Evolutionary conservation across 1,140 invertebrate species (phyloP).

Genomic region (Whitmania pigra): DNA sequence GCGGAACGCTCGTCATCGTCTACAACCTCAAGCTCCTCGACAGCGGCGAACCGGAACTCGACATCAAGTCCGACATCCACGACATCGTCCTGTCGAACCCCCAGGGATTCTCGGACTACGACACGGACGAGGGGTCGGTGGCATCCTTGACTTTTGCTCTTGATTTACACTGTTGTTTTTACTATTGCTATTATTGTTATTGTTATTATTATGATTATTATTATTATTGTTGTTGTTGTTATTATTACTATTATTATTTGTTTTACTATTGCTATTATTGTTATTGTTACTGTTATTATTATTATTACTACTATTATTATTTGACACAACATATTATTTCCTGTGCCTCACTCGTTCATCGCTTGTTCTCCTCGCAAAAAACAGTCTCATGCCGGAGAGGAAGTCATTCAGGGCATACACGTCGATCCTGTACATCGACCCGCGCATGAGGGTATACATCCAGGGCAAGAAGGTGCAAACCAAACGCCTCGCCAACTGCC

Average conservation of each 20-base stretch:
- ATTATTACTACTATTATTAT: too few species aligned
- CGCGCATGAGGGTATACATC: slow-evolving; percentile 44
- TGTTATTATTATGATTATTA: too few species aligned
- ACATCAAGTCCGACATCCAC: slow-evolving; percentile 34
- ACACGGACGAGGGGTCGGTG: slow-evolving; percentile 39
- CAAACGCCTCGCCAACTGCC: slow-evolving; percentile 35
- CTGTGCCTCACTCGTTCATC: too few species aligned
- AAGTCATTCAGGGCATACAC: slow-evolving; percentile 42
- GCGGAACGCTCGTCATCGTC: slow-evolving; percentile 41
- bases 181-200: too few species aligned
- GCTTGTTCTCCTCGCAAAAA: not conserved
- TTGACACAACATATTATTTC: too few species aligned
- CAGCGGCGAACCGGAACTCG: slow-evolving; percentile 40
- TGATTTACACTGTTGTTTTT: too few species aligned
- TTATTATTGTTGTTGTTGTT: too few species aligned
- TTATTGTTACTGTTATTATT: not conserved
- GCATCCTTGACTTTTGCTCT: slow-evolving; percentile 3
- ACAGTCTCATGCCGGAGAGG: slow-evolving; percentile 39
- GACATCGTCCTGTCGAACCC: slow-evolving; percentile 41
- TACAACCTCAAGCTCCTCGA: slow-evolving; percentile 43
- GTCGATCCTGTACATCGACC: slow-evolving; percentile 42
- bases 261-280: not conserved
- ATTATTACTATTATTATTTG: not conserved
- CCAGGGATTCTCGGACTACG: slow-evolving; percentile 31
- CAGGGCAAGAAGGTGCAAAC: slow-evolving; percentile 35